Evolutionary conservation across 2,888 invertebrate species (phyloP).

Genomic region (Mythimna vitellina): DNA sequence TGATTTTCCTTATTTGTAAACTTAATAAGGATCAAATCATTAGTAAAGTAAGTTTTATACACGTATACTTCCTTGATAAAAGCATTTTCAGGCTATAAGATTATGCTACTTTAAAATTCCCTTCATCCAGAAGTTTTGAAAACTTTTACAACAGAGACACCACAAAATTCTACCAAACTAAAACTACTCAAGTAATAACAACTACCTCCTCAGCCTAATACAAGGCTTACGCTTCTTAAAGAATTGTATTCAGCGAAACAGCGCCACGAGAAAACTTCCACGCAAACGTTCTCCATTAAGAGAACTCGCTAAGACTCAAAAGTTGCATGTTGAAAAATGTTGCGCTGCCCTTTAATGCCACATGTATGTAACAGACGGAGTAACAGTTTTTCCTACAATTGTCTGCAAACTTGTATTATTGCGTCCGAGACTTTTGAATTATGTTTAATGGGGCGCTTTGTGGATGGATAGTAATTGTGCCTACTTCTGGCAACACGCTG

Average conservation of each 20-base stretch:
- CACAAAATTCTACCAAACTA: background rate
- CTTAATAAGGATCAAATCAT: too few species aligned
- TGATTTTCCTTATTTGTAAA: too few species aligned
- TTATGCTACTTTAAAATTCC: background rate
- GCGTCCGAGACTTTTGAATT: background rate
- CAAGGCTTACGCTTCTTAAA: conserved; percentile 16
- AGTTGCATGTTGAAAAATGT: conserved; percentile 31
- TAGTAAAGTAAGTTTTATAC: background rate
- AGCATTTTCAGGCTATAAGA: background rate
- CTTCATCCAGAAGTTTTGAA: background rate
- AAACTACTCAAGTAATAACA: conserved; percentile 22
- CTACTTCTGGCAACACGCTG: background rate
- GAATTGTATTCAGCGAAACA: conserved; percentile 16
- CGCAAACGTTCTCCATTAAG: conserved; percentile 21
- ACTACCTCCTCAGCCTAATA: conserved; percentile 13
- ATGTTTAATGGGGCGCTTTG: background rate
- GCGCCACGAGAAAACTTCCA: conserved; percentile 31
- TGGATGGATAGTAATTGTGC: background rate
- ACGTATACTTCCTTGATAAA: too few species aligned
- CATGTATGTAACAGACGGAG: conserved; percentile 4
- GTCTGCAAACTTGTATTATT: conserved; percentile 18
- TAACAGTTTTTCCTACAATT: conserved; percentile 12
- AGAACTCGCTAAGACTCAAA: conserved; percentile 35
- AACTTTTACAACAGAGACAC: background rate
- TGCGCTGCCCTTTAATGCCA: conserved; percentile 29